Conservation (phyloP, 2,113 vertebrate genomes). For the Hippocampus guttulatus region DNA sequence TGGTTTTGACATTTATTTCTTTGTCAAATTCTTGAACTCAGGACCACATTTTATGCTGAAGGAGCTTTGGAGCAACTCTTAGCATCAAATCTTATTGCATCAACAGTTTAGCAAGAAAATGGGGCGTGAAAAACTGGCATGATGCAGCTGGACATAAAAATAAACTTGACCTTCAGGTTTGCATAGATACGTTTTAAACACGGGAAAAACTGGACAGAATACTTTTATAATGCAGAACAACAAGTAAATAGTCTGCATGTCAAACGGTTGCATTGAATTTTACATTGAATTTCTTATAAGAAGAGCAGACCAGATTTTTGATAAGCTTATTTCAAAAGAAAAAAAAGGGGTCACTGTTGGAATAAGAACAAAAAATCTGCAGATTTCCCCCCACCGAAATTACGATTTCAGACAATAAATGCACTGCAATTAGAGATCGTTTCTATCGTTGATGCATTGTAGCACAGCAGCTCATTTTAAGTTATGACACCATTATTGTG, state of each 20-base stretch:
- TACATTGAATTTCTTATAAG: constrained; percentile 14
- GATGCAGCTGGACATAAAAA: background rate
- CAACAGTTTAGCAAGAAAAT: background rate
- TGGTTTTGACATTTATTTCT: constrained; percentile 20
- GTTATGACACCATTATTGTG: background rate
- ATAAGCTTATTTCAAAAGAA: constrained; percentile 15
- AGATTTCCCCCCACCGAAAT: constrained; percentile 6
- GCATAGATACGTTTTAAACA: background rate
- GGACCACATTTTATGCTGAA: constrained; percentile 2
- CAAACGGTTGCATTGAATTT: constrained; percentile 15
- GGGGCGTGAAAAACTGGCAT: background rate
- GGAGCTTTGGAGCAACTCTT: background rate
- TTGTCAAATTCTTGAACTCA: constrained; percentile 14
- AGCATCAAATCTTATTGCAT: background rate
- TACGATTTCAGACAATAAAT: background rate
- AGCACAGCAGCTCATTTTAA: background rate
- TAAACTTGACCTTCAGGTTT: background rate
- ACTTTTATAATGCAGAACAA: background rate
- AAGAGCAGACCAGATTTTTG: constrained; percentile 18
- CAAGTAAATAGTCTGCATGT: too few species aligned
- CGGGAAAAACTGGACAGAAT: background rate
- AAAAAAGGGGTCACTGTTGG: background rate
- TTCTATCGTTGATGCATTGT: background rate
- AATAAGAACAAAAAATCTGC: background rate
- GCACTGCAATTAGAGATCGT: background rate